Evolutionary conservation across 2,797 vertebrate species (phyloP).

Genomic region (Clarias platycephalus): DNA sequence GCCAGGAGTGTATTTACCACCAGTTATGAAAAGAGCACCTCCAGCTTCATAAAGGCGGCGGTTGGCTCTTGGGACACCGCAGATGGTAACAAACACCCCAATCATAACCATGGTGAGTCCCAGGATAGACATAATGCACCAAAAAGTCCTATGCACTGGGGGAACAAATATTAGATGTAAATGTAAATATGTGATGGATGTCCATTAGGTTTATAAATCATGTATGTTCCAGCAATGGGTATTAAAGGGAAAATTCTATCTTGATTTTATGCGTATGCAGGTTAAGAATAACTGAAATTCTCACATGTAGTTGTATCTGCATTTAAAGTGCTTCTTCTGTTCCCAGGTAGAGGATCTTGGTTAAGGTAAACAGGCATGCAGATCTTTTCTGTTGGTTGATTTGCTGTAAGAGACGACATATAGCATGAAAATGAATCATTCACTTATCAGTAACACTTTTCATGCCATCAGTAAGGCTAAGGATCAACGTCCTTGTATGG

Average conservation of each 20-base stretch:
- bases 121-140: constrained; percentile 80
- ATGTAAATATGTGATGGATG: neutral
- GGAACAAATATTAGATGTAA: constrained; percentile 14
- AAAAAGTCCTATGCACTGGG: constrained; percentile 83
- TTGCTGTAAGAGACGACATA: constrained; percentile 67
- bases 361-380: constrained; percentile 82
- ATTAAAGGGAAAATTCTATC: neutral
- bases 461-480: neutral
- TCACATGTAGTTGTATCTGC: constrained; percentile 81
- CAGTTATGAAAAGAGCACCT: constrained; percentile 79
- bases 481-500: neutral
- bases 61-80: constrained; percentile 80
- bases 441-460: neutral
- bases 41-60: constrained; percentile 80
- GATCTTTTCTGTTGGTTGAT: constrained; percentile 77
- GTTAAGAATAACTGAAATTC: constrained; percentile 51
- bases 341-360: constrained; percentile 75
- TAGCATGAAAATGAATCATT: neutral
- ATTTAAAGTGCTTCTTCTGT: constrained; percentile 71
- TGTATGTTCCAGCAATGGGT: neutral
- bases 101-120: constrained; percentile 72
- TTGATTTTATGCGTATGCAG: neutral
- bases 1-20: constrained; percentile 66
- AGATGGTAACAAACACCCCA: constrained; percentile 82
- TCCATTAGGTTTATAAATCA: neutral